These are phyloP conservation scores for Pelmatolapia mariae DNA, from an alignment of 2,113 vertebrate genomes.

Conservation along the genomic window DNA sequence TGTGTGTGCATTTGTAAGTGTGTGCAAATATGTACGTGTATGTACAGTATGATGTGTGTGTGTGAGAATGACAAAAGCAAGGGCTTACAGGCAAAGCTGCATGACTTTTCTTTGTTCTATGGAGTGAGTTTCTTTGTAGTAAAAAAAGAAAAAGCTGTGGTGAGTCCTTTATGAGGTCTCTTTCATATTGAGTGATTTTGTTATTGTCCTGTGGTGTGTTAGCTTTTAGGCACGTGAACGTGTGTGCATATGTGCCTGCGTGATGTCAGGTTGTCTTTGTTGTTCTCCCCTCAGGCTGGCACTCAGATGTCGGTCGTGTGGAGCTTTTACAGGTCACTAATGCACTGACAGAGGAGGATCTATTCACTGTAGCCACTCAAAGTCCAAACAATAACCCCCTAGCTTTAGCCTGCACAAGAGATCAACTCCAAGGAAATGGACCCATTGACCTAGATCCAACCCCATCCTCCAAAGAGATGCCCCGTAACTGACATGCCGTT, in stretches of 20 bases:
- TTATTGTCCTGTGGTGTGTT: constrained; percentile 23
- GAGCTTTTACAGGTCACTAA: constrained; percentile 64
- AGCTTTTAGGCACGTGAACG: constrained; percentile 21
- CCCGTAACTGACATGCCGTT: not conserved
- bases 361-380: constrained; percentile 41
- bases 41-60: not conserved
- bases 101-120: constrained; percentile 1
- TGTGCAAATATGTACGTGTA: not conserved
- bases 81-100: not conserved
- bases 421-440: constrained; percentile 45
- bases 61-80: not conserved
- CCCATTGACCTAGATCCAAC: constrained; percentile 61
- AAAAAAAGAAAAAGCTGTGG: not conserved
- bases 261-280: constrained; percentile 51
- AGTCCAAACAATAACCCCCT: constrained; percentile 29
- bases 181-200: constrained; percentile 23
- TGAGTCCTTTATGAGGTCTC: constrained; percentile 22
- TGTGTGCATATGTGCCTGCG: constrained; percentile 1
- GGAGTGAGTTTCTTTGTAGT: constrained; percentile 25
- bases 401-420: constrained; percentile 12
- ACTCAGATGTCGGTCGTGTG: constrained; percentile 56
- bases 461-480: not conserved
- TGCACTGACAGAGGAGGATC: constrained; percentile 33
- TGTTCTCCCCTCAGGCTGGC: constrained; percentile 45
- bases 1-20: not conserved